Base-by-base conservation (phyloP, 2,113 vertebrate genomes). In the Petrocephalus zakoni region DNA sequence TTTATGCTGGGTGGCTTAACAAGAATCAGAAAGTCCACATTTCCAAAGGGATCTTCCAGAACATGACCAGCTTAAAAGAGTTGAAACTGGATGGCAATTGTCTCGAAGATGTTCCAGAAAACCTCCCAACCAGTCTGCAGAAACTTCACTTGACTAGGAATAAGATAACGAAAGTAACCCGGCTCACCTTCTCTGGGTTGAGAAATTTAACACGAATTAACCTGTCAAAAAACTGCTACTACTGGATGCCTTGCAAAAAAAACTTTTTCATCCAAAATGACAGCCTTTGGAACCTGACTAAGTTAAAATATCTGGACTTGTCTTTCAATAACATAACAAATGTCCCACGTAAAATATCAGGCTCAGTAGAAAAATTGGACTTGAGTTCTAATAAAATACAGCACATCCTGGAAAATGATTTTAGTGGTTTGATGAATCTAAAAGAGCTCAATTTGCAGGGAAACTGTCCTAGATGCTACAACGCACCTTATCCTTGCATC, bases 401-500 rank as follows among this genome's bases (percentile, higher is more conserved):
- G 21, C 7, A 25, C 5, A 93, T 96, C 86, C 10, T 2, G 53
- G 0, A 46, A n/a, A 85, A 94, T 0, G 92, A 96, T 89, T 94
- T 96, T 22, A 53, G 29, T 5, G 68, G 58, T 0, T 75, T 95
- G 34, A 1, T 0, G 37, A 91, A 94, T 7, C 89, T 95, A 78
- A 88, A 87, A 2, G 1, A 88, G 6, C 93, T 96, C 61, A 34
- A 92, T 86, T 88, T 96, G 88, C 64, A 94, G 34, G 95, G 96
- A 5, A 97, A 97, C 90, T 97, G 96, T 87, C 96, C 96, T 0
- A 94, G 96, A 89, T 97, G 95, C 90, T 68, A 87, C 84, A 94
- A 91, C 21, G 92, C 94, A 42, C 93, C 91, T 6, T 95, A 88
- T 89, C 92, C 93, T 0, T 95, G 95, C 90, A 89, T 94, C 22